A percentile compares a stretch with the other conserved stretches of the same genome.
phyloP scores from a whole-genome alignment of 2,888 invertebrate genomes.

The Adelognathus sp. region DNA sequence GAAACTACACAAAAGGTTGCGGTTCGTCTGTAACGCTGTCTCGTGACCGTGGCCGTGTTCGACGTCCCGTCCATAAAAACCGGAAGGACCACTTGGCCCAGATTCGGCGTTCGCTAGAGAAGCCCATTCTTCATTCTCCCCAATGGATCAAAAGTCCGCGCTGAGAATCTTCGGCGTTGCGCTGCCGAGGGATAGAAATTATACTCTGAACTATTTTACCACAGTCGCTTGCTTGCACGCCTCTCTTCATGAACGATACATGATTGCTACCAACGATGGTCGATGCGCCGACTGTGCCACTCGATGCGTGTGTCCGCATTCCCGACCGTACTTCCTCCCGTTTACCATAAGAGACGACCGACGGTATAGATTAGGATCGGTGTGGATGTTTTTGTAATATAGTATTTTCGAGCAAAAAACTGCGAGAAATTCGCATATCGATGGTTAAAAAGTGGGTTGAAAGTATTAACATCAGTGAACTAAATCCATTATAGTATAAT shows the following conservation, averaged over 20 bases:
- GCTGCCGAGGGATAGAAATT: background rate
- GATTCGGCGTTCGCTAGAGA: conserved; percentile 69
- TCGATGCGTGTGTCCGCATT: conserved; percentile 75
- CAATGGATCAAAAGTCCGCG: conserved; percentile 16
- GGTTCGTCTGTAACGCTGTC: background rate
- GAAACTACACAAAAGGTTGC: background rate
- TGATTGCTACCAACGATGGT: background rate
- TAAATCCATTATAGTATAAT: no score
- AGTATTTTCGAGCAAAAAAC: no score
- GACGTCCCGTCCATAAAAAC: conserved; percentile 67
- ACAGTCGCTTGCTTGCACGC: conserved; percentile 19
- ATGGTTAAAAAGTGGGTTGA: no score
- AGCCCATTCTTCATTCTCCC: conserved; percentile 56
- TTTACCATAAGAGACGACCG: background rate
- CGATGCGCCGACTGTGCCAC: conserved; percentile 59
- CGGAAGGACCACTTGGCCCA: conserved; percentile 77
- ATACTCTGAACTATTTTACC: no score
- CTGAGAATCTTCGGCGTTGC: background rate
- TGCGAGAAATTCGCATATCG: no score
- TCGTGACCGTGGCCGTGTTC: background rate
- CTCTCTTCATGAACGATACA: background rate
- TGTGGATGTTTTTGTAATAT: no score
- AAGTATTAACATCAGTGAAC: no score
- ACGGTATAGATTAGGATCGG: no score
- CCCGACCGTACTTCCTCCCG: conserved; percentile 58